These are phyloP conservation scores for Drosophila eugracilis DNA, from an alignment of 1,140 invertebrate species.

Conservation along the genomic window DNA sequence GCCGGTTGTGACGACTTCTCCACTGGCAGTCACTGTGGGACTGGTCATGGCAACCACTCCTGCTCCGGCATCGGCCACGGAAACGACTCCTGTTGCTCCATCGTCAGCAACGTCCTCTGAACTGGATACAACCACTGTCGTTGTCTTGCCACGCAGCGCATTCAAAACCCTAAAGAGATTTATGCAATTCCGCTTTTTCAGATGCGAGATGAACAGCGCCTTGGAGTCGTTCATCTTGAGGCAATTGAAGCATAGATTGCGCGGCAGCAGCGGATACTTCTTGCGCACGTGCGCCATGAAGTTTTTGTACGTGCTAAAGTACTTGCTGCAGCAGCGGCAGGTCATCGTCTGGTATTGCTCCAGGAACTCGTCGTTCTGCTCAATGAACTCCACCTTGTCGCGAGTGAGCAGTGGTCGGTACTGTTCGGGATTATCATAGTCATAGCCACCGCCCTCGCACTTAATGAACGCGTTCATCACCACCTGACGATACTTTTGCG, in stretches of 20 bases:
- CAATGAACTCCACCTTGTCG: conserved; percentile 81
- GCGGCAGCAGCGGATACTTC: conserved; percentile 77
- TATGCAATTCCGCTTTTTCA: conserved; percentile 83
- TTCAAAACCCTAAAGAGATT: conserved; percentile 78
- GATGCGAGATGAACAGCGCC: conserved; percentile 82
- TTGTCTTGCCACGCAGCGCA: conserved; percentile 57
- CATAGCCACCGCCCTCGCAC: conserved; percentile 73
- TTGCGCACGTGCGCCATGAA: conserved; percentile 85
- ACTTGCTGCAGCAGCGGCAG: conserved; percentile 80
- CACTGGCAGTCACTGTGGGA: conserved; percentile 5
- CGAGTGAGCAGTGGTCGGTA: conserved; percentile 73
- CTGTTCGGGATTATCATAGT: conserved; percentile 83
- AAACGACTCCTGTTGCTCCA: conserved; percentile 12
- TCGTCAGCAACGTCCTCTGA: not conserved
- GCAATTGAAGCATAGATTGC: conserved; percentile 84
- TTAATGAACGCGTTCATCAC: conserved; percentile 81
- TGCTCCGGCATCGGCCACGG: not conserved
- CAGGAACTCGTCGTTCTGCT: conserved; percentile 79
- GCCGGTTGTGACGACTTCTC: not conserved
- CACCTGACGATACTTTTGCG: conserved; percentile 76
- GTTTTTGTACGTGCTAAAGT: conserved; percentile 81
- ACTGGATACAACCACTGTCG: not conserved
- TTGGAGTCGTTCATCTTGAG: conserved; percentile 84
- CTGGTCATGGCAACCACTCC: conserved; percentile 12
- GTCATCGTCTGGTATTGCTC: conserved; percentile 84